Conservation (phyloP, 2,113 vertebrate species). For the Euleptes europaea region DNA sequence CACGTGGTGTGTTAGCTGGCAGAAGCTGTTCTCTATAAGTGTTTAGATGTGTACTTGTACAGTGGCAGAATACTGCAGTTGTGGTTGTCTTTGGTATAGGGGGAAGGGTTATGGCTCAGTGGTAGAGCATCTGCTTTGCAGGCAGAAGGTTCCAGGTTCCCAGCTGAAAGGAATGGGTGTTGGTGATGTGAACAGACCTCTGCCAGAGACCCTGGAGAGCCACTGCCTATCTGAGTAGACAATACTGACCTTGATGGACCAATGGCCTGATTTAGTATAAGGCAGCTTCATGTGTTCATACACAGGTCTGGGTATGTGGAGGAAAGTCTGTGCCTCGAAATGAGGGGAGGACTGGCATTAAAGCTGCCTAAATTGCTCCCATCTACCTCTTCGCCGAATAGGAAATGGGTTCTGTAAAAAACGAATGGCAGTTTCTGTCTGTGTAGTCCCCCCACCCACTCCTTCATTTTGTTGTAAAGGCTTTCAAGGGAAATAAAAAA, state of each 20-base stretch:
- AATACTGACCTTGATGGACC: too few relatives aligned
- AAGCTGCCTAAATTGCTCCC: not conserved
- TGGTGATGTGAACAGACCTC: too few relatives aligned
- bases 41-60: not conserved
- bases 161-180: too few relatives aligned
- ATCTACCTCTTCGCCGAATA: not conserved
- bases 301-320: not conserved
- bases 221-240: too few relatives aligned
- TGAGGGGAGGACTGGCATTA: not conserved
- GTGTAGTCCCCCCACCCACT: not conserved
- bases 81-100: too few relatives aligned
- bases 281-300: not conserved
- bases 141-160: too few relatives aligned
- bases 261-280: too few relatives aligned
- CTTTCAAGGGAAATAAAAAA: slow-evolving; percentile 9
- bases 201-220: too few relatives aligned
- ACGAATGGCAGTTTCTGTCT: not conserved
- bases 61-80: too few relatives aligned
- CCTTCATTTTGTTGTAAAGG: not conserved
- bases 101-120: too few relatives aligned
- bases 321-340: not conserved
- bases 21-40: not conserved
- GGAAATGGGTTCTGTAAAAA: not conserved
- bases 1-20: not conserved
- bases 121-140: too few relatives aligned